Conservation (phyloP, 2,888 invertebrate species). For the Pogonocherus hispidulus region DNA sequence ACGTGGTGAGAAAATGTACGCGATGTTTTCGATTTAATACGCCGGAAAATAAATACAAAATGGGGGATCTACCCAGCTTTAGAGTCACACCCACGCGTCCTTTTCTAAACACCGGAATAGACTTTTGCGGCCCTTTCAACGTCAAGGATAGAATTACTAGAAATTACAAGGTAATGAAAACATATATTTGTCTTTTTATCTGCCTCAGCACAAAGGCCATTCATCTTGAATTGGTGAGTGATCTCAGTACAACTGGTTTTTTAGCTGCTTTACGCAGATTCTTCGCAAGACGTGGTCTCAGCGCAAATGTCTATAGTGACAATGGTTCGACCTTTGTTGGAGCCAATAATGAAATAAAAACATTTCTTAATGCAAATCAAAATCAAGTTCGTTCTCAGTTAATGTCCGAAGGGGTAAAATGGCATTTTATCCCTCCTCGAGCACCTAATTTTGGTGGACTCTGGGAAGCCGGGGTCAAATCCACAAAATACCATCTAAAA, state of each 20-base stretch:
- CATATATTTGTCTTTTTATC: too few relatives aligned
- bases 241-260: slow-evolving; percentile 40
- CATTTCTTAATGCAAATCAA: too few relatives aligned
- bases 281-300: slow-evolving; percentile 43
- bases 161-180: slow-evolving; percentile 42
- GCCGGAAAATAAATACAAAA: slow-evolving; percentile 39
- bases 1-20: slow-evolving; percentile 44
- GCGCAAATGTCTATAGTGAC: slow-evolving; percentile 43
- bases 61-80: slow-evolving; percentile 52
- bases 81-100: slow-evolving; percentile 44
- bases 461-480: too few relatives aligned
- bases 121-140: too few relatives aligned
- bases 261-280: slow-evolving; percentile 47
- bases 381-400: too few relatives aligned
- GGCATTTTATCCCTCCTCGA: too few relatives aligned
- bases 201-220: slow-evolving; percentile 43
- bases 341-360: slow-evolving; percentile 39
- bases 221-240: slow-evolving; percentile 46
- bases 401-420: too few relatives aligned
- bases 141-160: slow-evolving; percentile 50
- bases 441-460: too few relatives aligned
- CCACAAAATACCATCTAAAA: too few relatives aligned
- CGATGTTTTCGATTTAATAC: slow-evolving; percentile 48
- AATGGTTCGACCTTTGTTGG: slow-evolving; percentile 51
- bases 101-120: too few relatives aligned